These are phyloP conservation scores for Sardina pilchardus DNA, from an alignment of 2,113 vertebrate species.

Conservation along the genomic window DNA sequence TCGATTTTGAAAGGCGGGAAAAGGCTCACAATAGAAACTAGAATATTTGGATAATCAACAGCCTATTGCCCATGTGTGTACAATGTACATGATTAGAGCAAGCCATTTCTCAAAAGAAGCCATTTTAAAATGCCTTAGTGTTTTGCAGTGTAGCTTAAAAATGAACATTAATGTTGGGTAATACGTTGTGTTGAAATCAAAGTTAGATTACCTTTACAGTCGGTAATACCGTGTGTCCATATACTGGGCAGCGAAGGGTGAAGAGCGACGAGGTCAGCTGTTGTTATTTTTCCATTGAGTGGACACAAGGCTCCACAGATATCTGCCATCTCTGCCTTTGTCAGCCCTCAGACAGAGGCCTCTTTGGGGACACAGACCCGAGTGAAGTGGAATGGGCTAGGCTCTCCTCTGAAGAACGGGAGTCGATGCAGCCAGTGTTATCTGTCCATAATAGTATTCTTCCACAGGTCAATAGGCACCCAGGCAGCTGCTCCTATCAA, in stretches of 20 bases:
- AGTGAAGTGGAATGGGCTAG: constrained; percentile 22
- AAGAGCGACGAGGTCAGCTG: constrained; percentile 31
- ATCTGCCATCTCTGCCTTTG: constrained; percentile 42
- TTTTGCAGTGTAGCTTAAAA: background rate
- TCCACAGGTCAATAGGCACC: constrained; percentile 51
- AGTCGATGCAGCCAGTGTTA: constrained; percentile 45
- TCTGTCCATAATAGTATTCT: constrained; percentile 42
- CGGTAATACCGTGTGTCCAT: background rate
- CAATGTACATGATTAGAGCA: no score
- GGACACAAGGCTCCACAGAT: background rate
- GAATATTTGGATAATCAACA: no score
- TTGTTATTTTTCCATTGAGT: constrained; percentile 18
- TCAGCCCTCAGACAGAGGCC: constrained; percentile 32
- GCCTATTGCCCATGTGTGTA: no score
- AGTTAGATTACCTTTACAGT: background rate
- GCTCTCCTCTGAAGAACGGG: constrained; percentile 22
- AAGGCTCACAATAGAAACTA: no score
- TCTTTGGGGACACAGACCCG: constrained; percentile 16
- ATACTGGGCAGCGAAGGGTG: background rate
- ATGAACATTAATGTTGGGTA: no score
- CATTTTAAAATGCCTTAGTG: background rate
- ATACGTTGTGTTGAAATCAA: no score
- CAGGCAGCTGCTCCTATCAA: constrained; percentile 40
- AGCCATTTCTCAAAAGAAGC: no score
- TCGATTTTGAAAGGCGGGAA: no score